Percentiles rank a stretch among this genome's conserved stretches.
phyloP scores from a whole-genome alignment of 2,888 invertebrate genomes.

The Eurois occulta region DNA sequence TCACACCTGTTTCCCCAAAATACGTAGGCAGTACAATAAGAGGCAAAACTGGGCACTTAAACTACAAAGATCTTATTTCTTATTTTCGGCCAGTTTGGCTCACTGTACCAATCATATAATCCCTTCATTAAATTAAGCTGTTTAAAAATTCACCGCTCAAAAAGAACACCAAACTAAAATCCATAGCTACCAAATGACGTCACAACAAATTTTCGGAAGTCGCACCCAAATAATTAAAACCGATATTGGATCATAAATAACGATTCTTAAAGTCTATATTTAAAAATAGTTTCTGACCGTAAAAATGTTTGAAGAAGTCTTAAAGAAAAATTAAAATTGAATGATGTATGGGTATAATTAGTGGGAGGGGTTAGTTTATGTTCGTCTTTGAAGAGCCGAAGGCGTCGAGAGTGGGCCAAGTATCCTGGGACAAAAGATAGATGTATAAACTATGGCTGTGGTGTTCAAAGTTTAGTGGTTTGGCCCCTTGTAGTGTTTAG shows the following conservation, averaged over 20 bases:
- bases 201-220: constrained; percentile 52
- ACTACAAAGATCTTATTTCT: no score
- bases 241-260: constrained; percentile 59
- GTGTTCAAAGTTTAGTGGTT: constrained; percentile 50
- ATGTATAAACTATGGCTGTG: constrained; percentile 56
- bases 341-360: constrained; percentile 79
- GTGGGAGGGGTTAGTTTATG: constrained; percentile 76
- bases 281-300: constrained; percentile 55
- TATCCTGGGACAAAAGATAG: constrained; percentile 59
- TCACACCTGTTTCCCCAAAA: no score
- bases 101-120: no score
- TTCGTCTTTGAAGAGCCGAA: constrained; percentile 67
- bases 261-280: constrained; percentile 55
- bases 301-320: constrained; percentile 74
- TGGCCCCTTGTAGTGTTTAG: background rate
- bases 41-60: no score
- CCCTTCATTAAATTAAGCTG: no score
- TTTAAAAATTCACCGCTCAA: no score
- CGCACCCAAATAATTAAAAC: constrained; percentile 48
- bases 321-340: constrained; percentile 72
- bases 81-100: no score
- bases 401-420: constrained; percentile 60
- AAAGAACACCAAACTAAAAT: constrained; percentile 11
- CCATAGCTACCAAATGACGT: constrained; percentile 27
- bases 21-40: no score